Base-by-base conservation (phyloP, 2,888 invertebrate genomes). In the Eristalis intricaria region DNA sequence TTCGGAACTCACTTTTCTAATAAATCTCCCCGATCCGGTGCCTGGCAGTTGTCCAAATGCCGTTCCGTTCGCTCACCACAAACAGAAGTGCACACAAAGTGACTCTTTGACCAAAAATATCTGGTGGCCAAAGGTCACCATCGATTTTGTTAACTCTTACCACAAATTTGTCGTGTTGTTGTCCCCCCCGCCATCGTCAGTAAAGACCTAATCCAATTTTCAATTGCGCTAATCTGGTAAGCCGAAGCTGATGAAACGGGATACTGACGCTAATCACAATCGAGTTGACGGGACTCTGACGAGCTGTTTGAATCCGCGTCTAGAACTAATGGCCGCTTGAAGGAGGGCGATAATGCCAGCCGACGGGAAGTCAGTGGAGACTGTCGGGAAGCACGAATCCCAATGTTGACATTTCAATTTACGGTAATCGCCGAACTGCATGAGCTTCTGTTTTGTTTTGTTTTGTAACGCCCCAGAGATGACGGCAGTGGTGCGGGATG, bases 341-440 rank as follows among this genome's bases (percentile, higher is more conserved):
- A 60, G 26, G 26, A 26, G 60, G 26, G 26, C 7, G 60, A 15
- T 10, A 26, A 15, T 15, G 13, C 10, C 10, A 15, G 0, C 26
- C 26, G 60, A 56, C 13, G 29, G 56, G 22, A 38, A 66, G 38
- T 66, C 22, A 38, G 22, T 32, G 22, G 22, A 13, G 66, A 8
- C 64, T 64, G 58, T 65, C 78, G 58, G 40, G 40, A 68, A 69
- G 22, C 35, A 68, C 64, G 64, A 75, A 60, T 69, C 69, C 26
- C 65, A 84, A 70, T 84, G 75, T 84, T 84, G 84, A 80, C 84
- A 84, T 80, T 84, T 80, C 79, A 75, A 84, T 84, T 84, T 84
- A 84, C 79, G 80, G 35, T 84, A 84, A 84, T 80, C 75, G 80
- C 70, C 80, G 64, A 65, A 70, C 69, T 79, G 65, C 69, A 70